A percentile compares a stretch with the other conserved stretches of the same genome.
phyloP scores from a whole-genome alignment of 1,140 invertebrate species.

The Drosophila subobscura region DNA sequence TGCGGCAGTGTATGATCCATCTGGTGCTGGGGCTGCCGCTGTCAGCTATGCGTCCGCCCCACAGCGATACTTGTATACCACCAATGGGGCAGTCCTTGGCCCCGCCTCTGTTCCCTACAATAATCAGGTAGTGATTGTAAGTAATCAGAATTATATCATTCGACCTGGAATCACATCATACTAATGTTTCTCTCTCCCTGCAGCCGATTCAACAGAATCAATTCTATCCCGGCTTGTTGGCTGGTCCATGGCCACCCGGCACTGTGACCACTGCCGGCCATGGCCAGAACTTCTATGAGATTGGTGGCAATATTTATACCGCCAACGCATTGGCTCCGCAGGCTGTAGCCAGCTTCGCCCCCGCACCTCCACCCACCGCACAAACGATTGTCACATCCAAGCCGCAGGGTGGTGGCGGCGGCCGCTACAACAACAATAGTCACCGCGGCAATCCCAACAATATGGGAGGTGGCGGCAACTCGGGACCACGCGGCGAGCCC shows the following conservation, averaged over 20 bases:
- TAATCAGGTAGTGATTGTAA: conserved; percentile 88
- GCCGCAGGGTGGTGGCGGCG: conserved; percentile 68
- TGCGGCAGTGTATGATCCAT: conserved; percentile 86
- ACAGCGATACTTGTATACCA: conserved; percentile 87
- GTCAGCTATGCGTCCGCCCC: conserved; percentile 84
- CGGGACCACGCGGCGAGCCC: conserved; percentile 64
- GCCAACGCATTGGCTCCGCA: conserved; percentile 90
- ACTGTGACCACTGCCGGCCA: conserved; percentile 84
- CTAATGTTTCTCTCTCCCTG: conserved; percentile 1
- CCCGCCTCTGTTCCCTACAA: conserved; percentile 85
- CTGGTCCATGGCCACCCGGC: conserved; percentile 68
- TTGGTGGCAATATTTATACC: conserved; percentile 88
- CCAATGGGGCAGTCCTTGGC: conserved; percentile 86
- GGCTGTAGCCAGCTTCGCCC: conserved; percentile 84
- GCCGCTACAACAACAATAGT: conserved; percentile 69
- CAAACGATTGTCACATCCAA: conserved; percentile 70
- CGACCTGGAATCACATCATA: background rate
- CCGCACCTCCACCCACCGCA: conserved; percentile 69
- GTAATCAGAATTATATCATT: conserved; percentile 67
- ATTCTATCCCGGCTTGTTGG: conserved; percentile 73
- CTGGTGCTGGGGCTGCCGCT: conserved; percentile 61
- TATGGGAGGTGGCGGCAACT: conserved; percentile 40
- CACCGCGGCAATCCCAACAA: conserved; percentile 73
- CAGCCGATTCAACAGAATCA: conserved; percentile 83
- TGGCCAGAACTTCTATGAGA: conserved; percentile 88